Conservation (phyloP, 37 sponge, comb jelly and placozoan species). For the Ianthella basta region DNA sequence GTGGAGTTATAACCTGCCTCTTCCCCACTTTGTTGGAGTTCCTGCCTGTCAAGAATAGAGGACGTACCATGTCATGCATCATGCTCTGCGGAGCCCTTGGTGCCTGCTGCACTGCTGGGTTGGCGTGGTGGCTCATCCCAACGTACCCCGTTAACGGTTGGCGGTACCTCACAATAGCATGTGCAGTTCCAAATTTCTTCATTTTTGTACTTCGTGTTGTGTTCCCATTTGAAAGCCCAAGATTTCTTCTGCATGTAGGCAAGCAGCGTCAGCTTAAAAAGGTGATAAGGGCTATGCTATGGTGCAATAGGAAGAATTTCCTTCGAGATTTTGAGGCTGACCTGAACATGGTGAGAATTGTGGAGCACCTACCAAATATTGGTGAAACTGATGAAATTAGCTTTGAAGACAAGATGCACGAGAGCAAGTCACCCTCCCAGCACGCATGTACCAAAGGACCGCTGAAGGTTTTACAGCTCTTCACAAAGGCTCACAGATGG, state of each 20-base stretch:
- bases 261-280: neutral
- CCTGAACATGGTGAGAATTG: neutral
- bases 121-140: conserved; percentile 70
- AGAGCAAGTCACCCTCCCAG: neutral
- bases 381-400: neutral
- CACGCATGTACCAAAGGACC: neutral
- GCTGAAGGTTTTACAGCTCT: neutral
- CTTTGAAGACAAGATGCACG: neutral
- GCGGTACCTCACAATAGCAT: conserved; percentile 20
- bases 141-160: conserved; percentile 32
- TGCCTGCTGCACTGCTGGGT: conserved; percentile 40
- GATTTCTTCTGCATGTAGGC: neutral
- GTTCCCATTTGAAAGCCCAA: conserved; percentile 27
- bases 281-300: neutral
- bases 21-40: conserved; percentile 52
- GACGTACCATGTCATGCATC: conserved; percentile 15
- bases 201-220: neutral
- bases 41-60: conserved; percentile 53
- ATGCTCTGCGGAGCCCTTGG: conserved; percentile 35
- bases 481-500: conserved; percentile 23
- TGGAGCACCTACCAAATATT: neutral
- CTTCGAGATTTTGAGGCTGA: conserved; percentile 3
- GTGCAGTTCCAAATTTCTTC: conserved; percentile 23
- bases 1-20: conserved; percentile 8
- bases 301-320: conserved; percentile 11